Evolutionary conservation across 92 coral and sea anemone species (phyloP).

Genomic region (Phenganax marumi): DNA sequence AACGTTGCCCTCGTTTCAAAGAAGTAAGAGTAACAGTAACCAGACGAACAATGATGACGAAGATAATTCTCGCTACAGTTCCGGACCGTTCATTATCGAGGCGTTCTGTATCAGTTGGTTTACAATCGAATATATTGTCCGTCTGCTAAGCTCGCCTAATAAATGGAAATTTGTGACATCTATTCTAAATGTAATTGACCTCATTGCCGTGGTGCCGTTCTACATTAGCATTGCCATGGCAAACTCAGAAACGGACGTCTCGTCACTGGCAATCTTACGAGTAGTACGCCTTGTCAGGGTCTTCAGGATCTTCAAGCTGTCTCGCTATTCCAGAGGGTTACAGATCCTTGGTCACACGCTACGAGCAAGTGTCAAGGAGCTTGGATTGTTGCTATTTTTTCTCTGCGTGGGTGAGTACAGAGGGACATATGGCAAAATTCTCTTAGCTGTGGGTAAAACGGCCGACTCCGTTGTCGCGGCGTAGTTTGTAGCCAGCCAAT

Average conservation of each 20-base stretch:
- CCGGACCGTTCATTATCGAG: constrained; percentile 72
- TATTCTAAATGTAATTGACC: constrained; percentile 80
- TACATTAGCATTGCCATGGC: constrained; percentile 78
- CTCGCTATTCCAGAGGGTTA: constrained; percentile 94
- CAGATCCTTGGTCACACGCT: constrained; percentile 96
- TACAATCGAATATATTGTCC: constrained; percentile 74
- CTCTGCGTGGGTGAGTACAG: constrained; percentile 77
- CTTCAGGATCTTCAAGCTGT: constrained; percentile 89
- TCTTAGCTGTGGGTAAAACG: too few relatives aligned
- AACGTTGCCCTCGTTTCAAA: constrained; percentile 87
- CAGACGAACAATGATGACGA: constrained; percentile 15
- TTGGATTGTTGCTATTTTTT: constrained; percentile 85
- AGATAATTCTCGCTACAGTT: constrained; percentile 39
- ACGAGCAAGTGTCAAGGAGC: constrained; percentile 90
- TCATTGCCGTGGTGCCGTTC: constrained; percentile 86
- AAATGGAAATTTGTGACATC: constrained; percentile 89
- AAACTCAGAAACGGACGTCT: constrained; percentile 68
- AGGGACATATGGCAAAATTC: not conserved
- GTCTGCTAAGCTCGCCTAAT: constrained; percentile 77
- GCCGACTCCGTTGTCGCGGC: too few relatives aligned
- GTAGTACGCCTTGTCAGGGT: constrained; percentile 89
- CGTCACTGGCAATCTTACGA: constrained; percentile 86
- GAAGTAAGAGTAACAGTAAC: constrained; percentile 30
- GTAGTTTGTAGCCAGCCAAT: too few relatives aligned
- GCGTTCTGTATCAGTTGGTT: constrained; percentile 92